phyloP scores from a whole-genome alignment of 2,888 invertebrate genomes.

The Hoplodrina blanda region DNA sequence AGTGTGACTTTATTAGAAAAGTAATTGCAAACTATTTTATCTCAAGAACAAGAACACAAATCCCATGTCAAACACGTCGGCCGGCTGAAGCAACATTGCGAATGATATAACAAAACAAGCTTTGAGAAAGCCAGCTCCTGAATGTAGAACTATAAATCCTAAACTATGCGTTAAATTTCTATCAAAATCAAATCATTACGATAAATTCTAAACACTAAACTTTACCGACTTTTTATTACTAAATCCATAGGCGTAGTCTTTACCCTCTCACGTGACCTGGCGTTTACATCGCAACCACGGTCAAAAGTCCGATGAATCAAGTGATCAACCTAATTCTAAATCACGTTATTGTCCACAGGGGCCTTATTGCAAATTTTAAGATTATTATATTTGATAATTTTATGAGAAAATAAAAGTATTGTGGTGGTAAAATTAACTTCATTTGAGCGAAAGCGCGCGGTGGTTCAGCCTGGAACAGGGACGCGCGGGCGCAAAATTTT shows the following conservation, averaged over 20 bases:
- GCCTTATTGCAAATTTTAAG: slow-evolving; percentile 56
- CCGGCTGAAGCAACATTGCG: slow-evolving; percentile 10
- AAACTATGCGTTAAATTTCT: slow-evolving; percentile 13
- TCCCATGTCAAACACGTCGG: not conserved
- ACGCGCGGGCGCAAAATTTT: slow-evolving; percentile 78
- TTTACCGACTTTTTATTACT: slow-evolving; percentile 90
- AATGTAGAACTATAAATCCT: not conserved
- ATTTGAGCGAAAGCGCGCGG: slow-evolving; percentile 61
- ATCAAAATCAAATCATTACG: slow-evolving; percentile 56
- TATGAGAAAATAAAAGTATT: slow-evolving; percentile 42
- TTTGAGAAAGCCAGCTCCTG: slow-evolving; percentile 2
- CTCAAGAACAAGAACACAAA: slow-evolving; percentile 9
- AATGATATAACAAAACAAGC: slow-evolving; percentile 5
- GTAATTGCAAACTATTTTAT: slow-evolving; percentile 9
- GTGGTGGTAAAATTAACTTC: slow-evolving; percentile 54
- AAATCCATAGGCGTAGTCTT: slow-evolving; percentile 88
- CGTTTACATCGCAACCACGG: slow-evolving; percentile 81
- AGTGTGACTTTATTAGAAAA: slow-evolving; percentile 6
- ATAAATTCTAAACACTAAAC: slow-evolving; percentile 74
- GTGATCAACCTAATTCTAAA: slow-evolving; percentile 62
- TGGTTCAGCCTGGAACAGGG: slow-evolving; percentile 50
- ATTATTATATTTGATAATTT: slow-evolving; percentile 48
- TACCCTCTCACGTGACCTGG: slow-evolving; percentile 80
- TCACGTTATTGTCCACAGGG: slow-evolving; percentile 74
- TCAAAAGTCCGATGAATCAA: slow-evolving; percentile 70